Base-by-base conservation (phyloP, 2,797 vertebrate species). In the Acanthurus leucopareius region DNA sequence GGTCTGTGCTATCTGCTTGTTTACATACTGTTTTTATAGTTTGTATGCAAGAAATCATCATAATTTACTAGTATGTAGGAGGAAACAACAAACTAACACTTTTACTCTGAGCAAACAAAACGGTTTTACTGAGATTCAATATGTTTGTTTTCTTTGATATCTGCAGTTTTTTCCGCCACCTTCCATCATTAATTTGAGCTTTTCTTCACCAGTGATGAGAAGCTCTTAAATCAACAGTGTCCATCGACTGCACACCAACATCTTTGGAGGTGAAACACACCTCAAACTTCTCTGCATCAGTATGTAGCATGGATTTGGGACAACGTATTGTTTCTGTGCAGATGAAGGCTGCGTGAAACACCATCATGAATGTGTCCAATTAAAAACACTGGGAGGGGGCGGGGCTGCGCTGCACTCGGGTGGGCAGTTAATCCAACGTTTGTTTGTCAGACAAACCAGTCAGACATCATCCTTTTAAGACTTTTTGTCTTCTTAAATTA, bases 271-370 rank as follows among this genome's bases (percentile, higher is more conserved):
- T n/a, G n/a, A n/a, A n/a, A n/a, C n/a, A n/a, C n/a, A n/a, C n/a
- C n/a, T n/a, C n/a, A n/a, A n/a, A n/a, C n/a, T n/a, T n/a, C n/a
- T n/a, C n/a, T n/a, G n/a, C n/a, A 11, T 20, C 5, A 15, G 38
- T 38, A 11, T 38, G 63, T 48, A 45, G 32, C 22, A n/a, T 45
- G 57, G 57, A 54, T 38, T 10, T 70, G 65, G 52, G 60, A 76
- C 65, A 66, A 40, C 53, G 54, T 28, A 11, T 9, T 2, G 6
- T 64, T 13, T 38, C 4, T 69, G 28, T 0, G n/a, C 35, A 48
- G 57, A 9, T 44, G 48, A 25, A 11, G 20, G 16, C 20, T 7
- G 16, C 0, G 3, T 51, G 10, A 4, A 28, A 62, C 40, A 56
- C 47, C 2, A 54, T 59, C 22, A 56, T 54, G 45, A 52, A 44